phyloP scores from a whole-genome alignment of 2,113 vertebrate species.

The Cettia cetti region DNA sequence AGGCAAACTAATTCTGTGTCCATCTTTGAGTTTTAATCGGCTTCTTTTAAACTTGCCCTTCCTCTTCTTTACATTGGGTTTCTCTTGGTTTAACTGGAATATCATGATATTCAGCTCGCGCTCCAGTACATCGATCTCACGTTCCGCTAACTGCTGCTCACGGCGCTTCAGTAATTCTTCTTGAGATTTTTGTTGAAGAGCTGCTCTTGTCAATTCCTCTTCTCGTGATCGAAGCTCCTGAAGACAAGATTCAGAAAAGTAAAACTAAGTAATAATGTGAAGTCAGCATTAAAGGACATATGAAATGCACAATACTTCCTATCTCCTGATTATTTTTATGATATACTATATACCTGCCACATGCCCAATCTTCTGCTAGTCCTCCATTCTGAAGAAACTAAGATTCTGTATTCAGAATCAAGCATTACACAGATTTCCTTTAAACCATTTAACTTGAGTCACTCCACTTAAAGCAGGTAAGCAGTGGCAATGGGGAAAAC shows the following conservation, averaged over 20 bases:
- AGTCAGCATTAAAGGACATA: background rate
- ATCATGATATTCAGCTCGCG: constrained; percentile 95
- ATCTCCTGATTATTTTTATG: background rate
- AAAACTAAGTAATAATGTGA: background rate
- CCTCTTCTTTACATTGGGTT: constrained; percentile 92
- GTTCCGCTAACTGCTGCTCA: constrained; percentile 90
- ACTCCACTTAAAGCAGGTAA: background rate
- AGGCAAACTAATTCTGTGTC: constrained; percentile 93
- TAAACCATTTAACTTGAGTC: background rate
- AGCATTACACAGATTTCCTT: background rate
- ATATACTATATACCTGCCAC: background rate
- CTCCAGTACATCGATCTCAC: constrained; percentile 93
- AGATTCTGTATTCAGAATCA: background rate
- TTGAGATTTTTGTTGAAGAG: constrained; percentile 94
- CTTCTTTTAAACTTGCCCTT: constrained; percentile 93
- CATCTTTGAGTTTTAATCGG: constrained; percentile 90
- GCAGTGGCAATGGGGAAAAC: background rate
- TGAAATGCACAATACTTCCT: background rate
- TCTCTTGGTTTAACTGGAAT: constrained; percentile 94
- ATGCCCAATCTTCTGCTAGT: background rate
- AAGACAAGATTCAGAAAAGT: background rate
- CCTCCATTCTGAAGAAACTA: background rate
- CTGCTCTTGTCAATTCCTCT: constrained; percentile 90
- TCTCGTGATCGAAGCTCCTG: constrained; percentile 94
- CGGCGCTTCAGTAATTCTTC: constrained; percentile 88